Evolutionary conservation across 2,888 invertebrate genomes (phyloP).

Genomic region (Ellobium chinense): DNA sequence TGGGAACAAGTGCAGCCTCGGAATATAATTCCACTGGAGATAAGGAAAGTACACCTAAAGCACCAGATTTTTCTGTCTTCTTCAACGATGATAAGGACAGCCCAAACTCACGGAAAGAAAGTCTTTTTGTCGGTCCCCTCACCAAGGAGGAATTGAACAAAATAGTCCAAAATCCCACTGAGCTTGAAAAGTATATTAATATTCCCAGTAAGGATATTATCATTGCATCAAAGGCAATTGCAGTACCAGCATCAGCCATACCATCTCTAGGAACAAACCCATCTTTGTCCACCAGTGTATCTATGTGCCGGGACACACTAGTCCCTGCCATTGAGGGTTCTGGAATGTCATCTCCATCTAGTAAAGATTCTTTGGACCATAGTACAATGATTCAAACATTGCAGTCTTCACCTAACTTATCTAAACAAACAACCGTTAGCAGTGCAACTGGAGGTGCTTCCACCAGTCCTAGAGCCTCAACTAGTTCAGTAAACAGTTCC

Average conservation of each 20-base stretch:
- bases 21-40: not conserved
- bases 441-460: not conserved
- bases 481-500: not conserved
- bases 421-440: too few relatives aligned
- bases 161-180: slow-evolving; percentile 11
- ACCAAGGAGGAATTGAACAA: slow-evolving; percentile 8
- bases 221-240: not conserved
- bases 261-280: not conserved
- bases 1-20: not conserved
- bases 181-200: slow-evolving; percentile 14
- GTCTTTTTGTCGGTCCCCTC: slow-evolving; percentile 2
- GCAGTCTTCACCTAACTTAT: not conserved
- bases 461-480: not conserved
- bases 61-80: not conserved
- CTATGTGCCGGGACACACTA: too few relatives aligned
- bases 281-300: not conserved
- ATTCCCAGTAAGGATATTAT: slow-evolving; percentile 7
- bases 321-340: not conserved
- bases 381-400: not conserved
- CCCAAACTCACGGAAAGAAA: not conserved
- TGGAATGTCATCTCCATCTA: not conserved
- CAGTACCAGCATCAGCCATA: not conserved
- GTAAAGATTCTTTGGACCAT: too few relatives aligned
- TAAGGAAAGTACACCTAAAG: too few relatives aligned
- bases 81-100: not conserved